Conservation (phyloP, 2,113 vertebrate species). For the Trochalopteron elliotii region DNA sequence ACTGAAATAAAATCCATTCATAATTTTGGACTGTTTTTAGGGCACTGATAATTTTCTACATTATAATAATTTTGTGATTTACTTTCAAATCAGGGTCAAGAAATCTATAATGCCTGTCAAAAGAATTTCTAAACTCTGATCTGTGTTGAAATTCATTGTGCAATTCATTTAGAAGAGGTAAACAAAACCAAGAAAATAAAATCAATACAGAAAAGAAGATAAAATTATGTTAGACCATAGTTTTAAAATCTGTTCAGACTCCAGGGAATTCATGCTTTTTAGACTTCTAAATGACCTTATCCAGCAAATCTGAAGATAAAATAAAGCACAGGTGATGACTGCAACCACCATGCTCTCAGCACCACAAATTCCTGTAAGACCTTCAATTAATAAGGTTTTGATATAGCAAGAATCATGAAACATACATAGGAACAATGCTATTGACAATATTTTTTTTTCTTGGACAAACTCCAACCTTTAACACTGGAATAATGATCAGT, state of each 20-base stretch:
- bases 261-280: not conserved
- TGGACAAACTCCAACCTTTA: not conserved
- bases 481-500: not conserved
- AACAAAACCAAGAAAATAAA: not conserved
- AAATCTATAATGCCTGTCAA: not conserved
- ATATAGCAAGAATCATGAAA: not conserved
- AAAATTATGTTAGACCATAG: not conserved
- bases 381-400: not conserved
- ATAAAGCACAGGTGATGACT: not conserved
- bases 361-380: not conserved
- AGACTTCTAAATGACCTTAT: not conserved
- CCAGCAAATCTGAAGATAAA: not conserved
- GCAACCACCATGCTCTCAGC: not conserved
- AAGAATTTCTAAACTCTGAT: not conserved
- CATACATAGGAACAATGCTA: not conserved
- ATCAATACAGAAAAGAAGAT: not conserved
- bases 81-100: not conserved
- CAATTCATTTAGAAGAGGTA: not conserved
- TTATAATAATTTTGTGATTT: not conserved
- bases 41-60: not conserved
- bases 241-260: not conserved
- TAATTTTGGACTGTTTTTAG: fast-evolving
- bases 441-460: not conserved
- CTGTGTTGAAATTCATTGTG: not conserved
- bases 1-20: not conserved